Percentiles rank a stretch among this genome's conserved stretches.
These are phyloP conservation scores for Leptodactylus fallax DNA, from an alignment of 2,797 vertebrate genomes.

Conservation along the genomic window DNA sequence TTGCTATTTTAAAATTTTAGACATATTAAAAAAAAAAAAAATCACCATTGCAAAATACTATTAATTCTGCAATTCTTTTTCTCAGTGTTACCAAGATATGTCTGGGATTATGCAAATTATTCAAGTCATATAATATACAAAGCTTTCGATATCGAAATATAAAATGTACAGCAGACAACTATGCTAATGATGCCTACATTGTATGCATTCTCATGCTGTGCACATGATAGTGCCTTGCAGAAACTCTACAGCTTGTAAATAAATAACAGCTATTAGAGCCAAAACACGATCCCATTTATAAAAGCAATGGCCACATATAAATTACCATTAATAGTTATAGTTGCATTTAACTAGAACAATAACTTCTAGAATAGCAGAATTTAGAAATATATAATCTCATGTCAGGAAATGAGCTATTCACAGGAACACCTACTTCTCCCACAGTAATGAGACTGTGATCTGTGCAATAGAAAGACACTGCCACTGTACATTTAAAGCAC, in stretches of 20 bases:
- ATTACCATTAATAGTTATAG: neutral
- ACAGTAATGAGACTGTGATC: neutral
- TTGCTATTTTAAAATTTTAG: too few relatives aligned
- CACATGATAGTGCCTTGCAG: neutral
- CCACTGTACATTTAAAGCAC: neutral
- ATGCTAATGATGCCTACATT: neutral
- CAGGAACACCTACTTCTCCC: neutral
- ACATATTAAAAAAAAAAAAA: neutral
- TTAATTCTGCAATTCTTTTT: neutral
- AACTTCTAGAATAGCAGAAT: neutral
- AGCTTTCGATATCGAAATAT: neutral
- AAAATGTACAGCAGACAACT: conserved; percentile 6
- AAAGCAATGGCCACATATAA: neutral
- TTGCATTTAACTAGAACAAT: neutral
- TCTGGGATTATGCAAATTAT: conserved; percentile 29
- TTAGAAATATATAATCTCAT: neutral
- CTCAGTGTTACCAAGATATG: neutral
- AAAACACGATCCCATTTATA: neutral
- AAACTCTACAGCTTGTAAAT: neutral
- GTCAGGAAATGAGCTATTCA: neutral
- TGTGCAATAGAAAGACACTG: neutral
- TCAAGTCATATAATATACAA: conserved; percentile 10
- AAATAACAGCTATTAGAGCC: neutral
- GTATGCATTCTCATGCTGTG: conserved; percentile 18
- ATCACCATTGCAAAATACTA: neutral